A percentile compares a stretch with the other conserved stretches of the same genome.
These are phyloP conservation scores for Seira ritae DNA, from an alignment of 2,888 invertebrate species.

Conservation along the genomic window DNA sequence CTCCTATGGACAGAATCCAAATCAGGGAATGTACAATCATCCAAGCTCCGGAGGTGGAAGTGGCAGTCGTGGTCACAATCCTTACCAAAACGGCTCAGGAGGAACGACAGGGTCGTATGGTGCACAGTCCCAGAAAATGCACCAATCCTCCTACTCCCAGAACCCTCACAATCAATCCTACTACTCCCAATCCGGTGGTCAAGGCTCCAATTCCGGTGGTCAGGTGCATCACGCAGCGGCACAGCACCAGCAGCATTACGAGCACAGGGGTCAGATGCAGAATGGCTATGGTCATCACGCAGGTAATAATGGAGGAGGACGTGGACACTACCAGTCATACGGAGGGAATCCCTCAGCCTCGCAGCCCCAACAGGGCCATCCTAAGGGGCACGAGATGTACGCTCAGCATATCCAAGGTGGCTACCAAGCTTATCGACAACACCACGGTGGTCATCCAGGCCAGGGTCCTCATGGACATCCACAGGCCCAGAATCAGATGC, in stretches of 20 bases:
- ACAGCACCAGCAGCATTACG: slow-evolving; percentile 35
- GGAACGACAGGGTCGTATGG: neutral
- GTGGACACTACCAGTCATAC: slow-evolving; percentile 33
- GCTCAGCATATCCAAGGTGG: slow-evolving; percentile 55
- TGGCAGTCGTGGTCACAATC: slow-evolving; percentile 26
- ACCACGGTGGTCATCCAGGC: slow-evolving; percentile 43
- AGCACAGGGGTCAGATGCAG: slow-evolving; percentile 50
- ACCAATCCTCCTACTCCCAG: slow-evolving; percentile 48
- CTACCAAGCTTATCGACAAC: slow-evolving; percentile 25
- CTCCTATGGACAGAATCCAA: slow-evolving; percentile 35
- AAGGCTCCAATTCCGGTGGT: neutral
- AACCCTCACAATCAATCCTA: slow-evolving; percentile 37
- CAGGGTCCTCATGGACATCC: slow-evolving; percentile 48
- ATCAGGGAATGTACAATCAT: slow-evolving; percentile 55
- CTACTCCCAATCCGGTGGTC: neutral
- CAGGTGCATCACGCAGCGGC: neutral
- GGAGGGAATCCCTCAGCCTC: slow-evolving; percentile 21
- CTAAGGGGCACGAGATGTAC: slow-evolving; percentile 56
- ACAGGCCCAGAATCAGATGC: slow-evolving; percentile 44
- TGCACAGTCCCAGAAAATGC: slow-evolving; percentile 50
- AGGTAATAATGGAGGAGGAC: neutral
- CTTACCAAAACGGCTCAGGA: slow-evolving; percentile 46
- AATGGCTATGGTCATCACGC: slow-evolving; percentile 46
- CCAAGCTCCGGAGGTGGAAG: slow-evolving; percentile 8
- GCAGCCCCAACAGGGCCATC: slow-evolving; percentile 28